Conservation (phyloP, 2,113 vertebrate species). For the Salvelinus alpinus region DNA sequence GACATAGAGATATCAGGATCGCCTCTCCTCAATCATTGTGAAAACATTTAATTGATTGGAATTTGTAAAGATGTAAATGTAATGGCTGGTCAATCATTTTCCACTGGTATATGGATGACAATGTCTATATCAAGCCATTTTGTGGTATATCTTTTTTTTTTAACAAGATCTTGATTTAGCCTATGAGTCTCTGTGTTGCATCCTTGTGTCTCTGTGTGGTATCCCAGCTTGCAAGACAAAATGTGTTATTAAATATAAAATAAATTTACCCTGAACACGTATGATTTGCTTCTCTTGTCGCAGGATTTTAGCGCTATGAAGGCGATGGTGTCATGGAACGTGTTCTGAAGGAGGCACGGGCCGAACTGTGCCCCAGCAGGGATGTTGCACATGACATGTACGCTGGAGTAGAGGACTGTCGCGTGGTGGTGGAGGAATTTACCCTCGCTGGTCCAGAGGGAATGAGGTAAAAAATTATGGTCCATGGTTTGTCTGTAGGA, state of each 20-base stretch:
- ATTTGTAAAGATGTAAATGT: background rate
- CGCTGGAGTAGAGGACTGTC: slow-evolving; percentile 78
- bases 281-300: slow-evolving; percentile 77
- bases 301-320: slow-evolving; percentile 87
- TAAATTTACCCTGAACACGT: slow-evolving; percentile 81
- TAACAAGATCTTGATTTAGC: too few relatives aligned
- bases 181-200: too few relatives aligned
- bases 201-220: too few relatives aligned
- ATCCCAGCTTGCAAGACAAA: too few relatives aligned
- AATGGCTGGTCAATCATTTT: background rate
- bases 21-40: too few relatives aligned
- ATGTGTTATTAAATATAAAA: background rate
- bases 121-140: too few relatives aligned
- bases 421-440: slow-evolving; percentile 83
- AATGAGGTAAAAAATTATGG: slow-evolving; percentile 74
- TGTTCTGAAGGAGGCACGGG: slow-evolving; percentile 82
- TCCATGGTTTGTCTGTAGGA: slow-evolving; percentile 75
- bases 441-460: slow-evolving; percentile 79
- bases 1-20: background rate
- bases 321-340: slow-evolving; percentile 83
- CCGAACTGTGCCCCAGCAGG: slow-evolving; percentile 81
- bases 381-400: slow-evolving; percentile 84
- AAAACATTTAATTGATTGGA: background rate
- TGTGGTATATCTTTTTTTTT: too few relatives aligned
- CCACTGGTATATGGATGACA: too few relatives aligned